A percentile compares a stretch with the other conserved stretches of the same genome.
These are phyloP conservation scores for Pteronura brasiliensis DNA, from an alignment of 2,113 vertebrate species.

Conservation along the genomic window DNA sequence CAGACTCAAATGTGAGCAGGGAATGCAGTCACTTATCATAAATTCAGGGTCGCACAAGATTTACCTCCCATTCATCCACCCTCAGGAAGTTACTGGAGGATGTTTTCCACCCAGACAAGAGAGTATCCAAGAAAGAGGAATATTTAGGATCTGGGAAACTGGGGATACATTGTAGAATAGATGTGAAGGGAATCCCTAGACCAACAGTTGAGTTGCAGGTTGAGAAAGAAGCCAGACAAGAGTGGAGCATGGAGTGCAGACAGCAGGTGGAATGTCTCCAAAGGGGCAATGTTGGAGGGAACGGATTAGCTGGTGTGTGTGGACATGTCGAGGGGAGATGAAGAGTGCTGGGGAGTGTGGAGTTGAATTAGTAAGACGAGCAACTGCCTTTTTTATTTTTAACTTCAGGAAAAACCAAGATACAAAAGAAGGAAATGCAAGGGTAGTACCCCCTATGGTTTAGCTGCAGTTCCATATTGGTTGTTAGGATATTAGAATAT, in stretches of 20 bases:
- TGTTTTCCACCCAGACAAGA: neutral
- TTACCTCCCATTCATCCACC: neutral
- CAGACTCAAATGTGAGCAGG: constrained; percentile 13
- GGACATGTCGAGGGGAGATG: neutral
- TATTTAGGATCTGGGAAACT: neutral
- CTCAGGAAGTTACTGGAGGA: neutral
- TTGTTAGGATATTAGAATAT: neutral
- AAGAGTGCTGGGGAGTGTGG: neutral
- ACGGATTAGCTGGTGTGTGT: neutral
- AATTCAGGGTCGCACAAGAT: neutral
- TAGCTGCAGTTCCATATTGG: neutral
- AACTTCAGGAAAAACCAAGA: neutral
- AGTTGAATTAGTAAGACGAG: neutral
- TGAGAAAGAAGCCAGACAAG: neutral
- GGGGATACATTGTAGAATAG: neutral
- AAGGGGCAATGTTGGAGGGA: neutral
- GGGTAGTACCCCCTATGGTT: neutral
- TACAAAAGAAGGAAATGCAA: neutral
- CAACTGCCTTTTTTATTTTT: neutral
- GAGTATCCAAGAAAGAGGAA: neutral
- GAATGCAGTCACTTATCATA: neutral
- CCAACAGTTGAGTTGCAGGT: neutral
- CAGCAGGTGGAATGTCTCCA: neutral
- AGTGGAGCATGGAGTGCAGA: neutral
- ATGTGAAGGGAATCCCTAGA: neutral